A percentile compares a stretch with the other conserved stretches of the same genome.
phyloP scores from a whole-genome alignment of 2,888 invertebrate genomes.

The Epirrita christyi region DNA sequence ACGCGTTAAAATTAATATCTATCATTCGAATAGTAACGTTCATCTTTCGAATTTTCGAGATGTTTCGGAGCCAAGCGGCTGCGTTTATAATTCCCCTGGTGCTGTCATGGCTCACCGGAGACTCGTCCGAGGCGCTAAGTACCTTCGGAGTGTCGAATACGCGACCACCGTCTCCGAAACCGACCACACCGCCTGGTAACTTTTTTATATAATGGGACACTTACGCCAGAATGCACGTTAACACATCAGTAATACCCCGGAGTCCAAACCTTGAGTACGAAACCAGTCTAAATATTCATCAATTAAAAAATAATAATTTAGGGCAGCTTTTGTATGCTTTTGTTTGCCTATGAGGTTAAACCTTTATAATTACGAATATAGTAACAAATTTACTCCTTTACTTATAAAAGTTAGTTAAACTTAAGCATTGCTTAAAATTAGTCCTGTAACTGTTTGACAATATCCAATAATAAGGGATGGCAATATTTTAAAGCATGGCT shows the following conservation, averaged over 20 bases:
- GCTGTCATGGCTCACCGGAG: conserved; percentile 67
- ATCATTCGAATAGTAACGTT: conserved; percentile 26
- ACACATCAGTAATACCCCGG: conserved; percentile 34
- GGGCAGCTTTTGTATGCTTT: neutral
- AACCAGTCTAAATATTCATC: neutral
- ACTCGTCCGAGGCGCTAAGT: conserved; percentile 86
- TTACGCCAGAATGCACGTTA: conserved; percentile 24
- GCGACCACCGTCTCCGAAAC: conserved; percentile 81
- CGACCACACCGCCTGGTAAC: conserved; percentile 85
- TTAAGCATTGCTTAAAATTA: too few species aligned
- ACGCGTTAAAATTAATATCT: too few species aligned
- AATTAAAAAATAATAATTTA: neutral
- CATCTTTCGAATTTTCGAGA: conserved; percentile 55
- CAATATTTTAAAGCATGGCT: too few species aligned
- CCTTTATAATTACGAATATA: too few species aligned
- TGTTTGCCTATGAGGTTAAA: neutral
- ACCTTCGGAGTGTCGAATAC: conserved; percentile 89
- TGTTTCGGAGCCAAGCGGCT: conserved; percentile 67
- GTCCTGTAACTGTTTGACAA: too few species aligned
- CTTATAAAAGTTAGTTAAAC: too few species aligned
- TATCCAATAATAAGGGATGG: too few species aligned
- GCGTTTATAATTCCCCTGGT: conserved; percentile 63
- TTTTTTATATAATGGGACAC: conserved; percentile 71
- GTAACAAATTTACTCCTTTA: too few species aligned
- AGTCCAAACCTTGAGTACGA: conserved; percentile 30